Conservation (phyloP, 2,113 vertebrate genomes). For the Triplophysa siluroides region DNA sequence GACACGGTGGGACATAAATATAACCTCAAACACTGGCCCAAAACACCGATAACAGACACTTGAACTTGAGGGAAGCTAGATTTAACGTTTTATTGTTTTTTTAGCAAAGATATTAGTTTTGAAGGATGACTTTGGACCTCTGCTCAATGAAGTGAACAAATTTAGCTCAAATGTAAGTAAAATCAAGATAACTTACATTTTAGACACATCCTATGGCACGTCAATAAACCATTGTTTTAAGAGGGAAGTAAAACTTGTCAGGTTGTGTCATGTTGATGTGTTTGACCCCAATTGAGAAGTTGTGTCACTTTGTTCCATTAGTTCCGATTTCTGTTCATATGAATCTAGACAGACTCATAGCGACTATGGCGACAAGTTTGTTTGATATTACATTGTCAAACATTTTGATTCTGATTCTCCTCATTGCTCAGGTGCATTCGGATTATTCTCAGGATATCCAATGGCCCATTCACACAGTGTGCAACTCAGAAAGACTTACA, state of each 20-base stretch:
- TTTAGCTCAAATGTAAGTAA: not conserved
- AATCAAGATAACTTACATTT: not conserved
- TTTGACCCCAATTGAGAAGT: conserved; percentile 46
- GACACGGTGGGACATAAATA: no score
- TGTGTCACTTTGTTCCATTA: not conserved
- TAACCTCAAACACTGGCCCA: no score
- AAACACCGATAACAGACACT: no score
- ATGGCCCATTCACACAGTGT: conserved; percentile 42
- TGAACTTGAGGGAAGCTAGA: no score
- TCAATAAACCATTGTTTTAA: conserved; percentile 7
- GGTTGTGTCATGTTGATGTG: not conserved
- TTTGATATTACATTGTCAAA: not conserved
- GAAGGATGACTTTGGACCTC: no score
- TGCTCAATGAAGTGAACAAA: no score
- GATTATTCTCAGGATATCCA: conserved; percentile 11
- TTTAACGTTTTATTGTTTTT: no score
- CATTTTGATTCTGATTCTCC: conserved; percentile 14
- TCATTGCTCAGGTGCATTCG: not conserved
- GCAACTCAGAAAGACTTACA: conserved; percentile 4
- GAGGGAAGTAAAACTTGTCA: conserved; percentile 43
- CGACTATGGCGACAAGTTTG: not conserved
- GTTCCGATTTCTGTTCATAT: conserved; percentile 16
- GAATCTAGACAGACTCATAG: not conserved
- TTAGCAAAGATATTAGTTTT: no score
- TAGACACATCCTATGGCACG: not conserved